Evolutionary conservation across 2,888 invertebrate species (phyloP).

Genomic region (Lydus trimaculatus): DNA sequence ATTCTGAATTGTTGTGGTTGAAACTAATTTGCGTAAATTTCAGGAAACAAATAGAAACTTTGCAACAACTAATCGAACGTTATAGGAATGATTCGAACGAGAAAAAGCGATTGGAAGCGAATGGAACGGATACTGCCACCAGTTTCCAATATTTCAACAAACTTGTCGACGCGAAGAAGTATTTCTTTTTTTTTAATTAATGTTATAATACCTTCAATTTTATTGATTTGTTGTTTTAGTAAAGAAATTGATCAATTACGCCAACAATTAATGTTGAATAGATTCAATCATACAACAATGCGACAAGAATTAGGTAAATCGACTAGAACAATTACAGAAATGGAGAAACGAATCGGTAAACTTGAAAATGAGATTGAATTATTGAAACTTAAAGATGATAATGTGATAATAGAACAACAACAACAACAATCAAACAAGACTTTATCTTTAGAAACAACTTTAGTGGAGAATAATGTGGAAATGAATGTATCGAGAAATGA

Average conservation of each 20-base stretch:
- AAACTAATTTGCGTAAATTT: conserved; percentile 8
- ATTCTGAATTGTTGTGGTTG: conserved; percentile 1
- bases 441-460: neutral
- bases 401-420: too few relatives aligned
- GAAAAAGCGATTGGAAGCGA: neutral
- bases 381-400: neutral
- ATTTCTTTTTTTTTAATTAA: too few relatives aligned
- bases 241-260: conserved; percentile 16
- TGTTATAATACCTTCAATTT: too few relatives aligned
- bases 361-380: too few relatives aligned
- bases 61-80: conserved; percentile 27
- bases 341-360: neutral
- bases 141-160: conserved; percentile 10
- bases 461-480: neutral
- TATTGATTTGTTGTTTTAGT: conserved; percentile 16
- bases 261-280: neutral
- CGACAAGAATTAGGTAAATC: conserved; percentile 14
- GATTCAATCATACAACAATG: conserved; percentile 4
- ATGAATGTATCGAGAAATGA: too few relatives aligned
- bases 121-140: neutral
- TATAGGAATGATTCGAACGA: conserved; percentile 31
- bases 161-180: conserved; percentile 17
- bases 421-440: neutral
- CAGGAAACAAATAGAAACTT: conserved; percentile 22
- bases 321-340: neutral